Conservation (phyloP, 2,113 vertebrate genomes). For the Archocentrus centrarchus region DNA sequence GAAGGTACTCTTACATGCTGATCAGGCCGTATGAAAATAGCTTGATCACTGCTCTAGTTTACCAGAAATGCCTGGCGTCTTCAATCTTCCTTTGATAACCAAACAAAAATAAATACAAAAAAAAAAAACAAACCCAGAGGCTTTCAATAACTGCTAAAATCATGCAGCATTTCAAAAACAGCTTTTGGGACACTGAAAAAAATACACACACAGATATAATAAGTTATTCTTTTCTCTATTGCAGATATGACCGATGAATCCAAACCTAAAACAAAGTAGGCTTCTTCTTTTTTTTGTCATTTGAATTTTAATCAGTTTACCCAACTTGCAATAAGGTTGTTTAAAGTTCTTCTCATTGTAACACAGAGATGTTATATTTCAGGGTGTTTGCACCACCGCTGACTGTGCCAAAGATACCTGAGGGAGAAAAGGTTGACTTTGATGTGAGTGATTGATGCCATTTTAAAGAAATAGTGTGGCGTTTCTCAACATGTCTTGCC, state of each 20-base stretch:
- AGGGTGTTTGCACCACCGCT: conserved; percentile 71
- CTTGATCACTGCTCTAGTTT: neutral
- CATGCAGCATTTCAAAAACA: neutral
- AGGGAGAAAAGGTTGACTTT: conserved; percentile 82
- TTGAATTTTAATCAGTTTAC: neutral
- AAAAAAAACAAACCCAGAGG: neutral
- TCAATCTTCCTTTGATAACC: neutral
- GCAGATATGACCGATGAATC: conserved; percentile 65
- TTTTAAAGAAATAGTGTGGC: neutral
- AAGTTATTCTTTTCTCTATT: neutral
- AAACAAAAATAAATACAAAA: neutral
- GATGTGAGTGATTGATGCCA: conserved; percentile 71
- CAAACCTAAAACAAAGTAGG: conserved; percentile 79
- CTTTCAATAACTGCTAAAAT: neutral
- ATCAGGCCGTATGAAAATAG: neutral
- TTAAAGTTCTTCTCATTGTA: neutral
- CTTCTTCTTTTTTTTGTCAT: neutral
- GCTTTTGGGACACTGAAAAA: neutral
- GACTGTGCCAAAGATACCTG: conserved; percentile 77
- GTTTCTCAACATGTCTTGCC: neutral
- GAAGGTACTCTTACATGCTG: conserved; percentile 47
- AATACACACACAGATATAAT: neutral
- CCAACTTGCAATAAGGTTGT: neutral
- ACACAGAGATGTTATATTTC: conserved; percentile 3
- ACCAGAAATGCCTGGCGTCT: neutral